Percentiles rank a stretch among this genome's conserved stretches.
Conservation (phyloP, 2,113 vertebrate species). For the Thamnaconus septentrionalis region DNA sequence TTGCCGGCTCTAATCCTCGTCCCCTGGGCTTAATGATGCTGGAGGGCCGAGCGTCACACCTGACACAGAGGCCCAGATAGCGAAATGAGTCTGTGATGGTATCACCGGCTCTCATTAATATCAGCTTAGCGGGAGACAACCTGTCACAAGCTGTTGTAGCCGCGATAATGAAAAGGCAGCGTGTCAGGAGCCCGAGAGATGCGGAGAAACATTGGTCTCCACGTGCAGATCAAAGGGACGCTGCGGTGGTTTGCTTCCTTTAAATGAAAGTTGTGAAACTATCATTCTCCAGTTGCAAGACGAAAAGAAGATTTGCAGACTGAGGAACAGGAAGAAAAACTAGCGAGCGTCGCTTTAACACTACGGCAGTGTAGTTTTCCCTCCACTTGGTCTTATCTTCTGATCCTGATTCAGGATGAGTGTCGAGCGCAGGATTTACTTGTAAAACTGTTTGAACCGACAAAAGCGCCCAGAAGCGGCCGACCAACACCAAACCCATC, state of each 20-base stretch:
- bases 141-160: constrained; percentile 46
- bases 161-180: constrained; percentile 6
- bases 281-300: too few relatives aligned
- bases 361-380: too few relatives aligned
- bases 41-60: constrained; percentile 5
- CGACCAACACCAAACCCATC: neutral
- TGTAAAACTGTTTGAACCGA: neutral
- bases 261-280: too few relatives aligned
- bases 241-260: neutral
- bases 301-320: too few relatives aligned
- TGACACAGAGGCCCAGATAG: constrained; percentile 7
- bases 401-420: neutral
- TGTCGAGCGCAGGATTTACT: neutral
- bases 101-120: constrained; percentile 49
- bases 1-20: constrained; percentile 19
- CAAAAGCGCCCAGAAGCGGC: constrained; percentile 7
- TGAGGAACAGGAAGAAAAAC: too few relatives aligned
- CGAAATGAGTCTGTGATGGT: constrained; percentile 19
- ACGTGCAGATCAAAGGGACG: constrained; percentile 14
- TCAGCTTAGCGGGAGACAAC: constrained; percentile 26
- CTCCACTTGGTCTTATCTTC: constrained; percentile 1
- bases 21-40: neutral
- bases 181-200: constrained; percentile 4
- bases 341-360: too few relatives aligned
- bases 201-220: constrained; percentile 5